Conservation (phyloP, 2,113 vertebrate genomes). For the Neotragus moschatus region DNA sequence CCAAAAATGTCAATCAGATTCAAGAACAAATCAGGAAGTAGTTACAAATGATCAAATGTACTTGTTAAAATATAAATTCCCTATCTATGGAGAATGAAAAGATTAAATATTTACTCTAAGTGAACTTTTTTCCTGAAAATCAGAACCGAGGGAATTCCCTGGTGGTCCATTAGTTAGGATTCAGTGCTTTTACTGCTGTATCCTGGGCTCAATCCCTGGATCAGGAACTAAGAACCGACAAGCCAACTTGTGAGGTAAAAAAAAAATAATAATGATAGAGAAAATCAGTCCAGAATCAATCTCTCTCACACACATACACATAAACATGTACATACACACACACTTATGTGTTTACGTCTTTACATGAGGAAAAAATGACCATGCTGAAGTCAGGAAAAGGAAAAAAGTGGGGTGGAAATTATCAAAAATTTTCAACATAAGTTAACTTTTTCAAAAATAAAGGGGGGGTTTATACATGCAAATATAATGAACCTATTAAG, state of each 20-base stretch:
- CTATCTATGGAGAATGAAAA: not conserved
- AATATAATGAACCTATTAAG: not conserved
- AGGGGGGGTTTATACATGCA: not conserved
- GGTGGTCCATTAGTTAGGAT: not conserved
- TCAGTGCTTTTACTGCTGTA: not conserved
- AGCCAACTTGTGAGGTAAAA: not conserved
- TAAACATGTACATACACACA: not conserved
- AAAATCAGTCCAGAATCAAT: not conserved
- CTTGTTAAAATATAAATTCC: not conserved
- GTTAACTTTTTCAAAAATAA: not conserved
- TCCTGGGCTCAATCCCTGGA: not conserved
- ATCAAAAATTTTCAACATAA: conserved; percentile 5
- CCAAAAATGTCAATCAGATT: not conserved
- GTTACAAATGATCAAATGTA: not conserved
- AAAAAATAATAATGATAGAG: not conserved
- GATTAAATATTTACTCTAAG: not conserved
- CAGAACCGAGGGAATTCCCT: not conserved
- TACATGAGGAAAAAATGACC: not conserved
- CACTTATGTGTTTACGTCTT: not conserved
- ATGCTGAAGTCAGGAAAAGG: not conserved
- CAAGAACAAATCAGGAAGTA: not conserved
- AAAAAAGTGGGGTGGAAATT: not conserved
- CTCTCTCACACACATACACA: not conserved
- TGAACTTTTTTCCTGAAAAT: not conserved
- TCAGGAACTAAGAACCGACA: not conserved